Base-by-base conservation (phyloP, 2,888 invertebrate species). In the Myopa testacea region DNA sequence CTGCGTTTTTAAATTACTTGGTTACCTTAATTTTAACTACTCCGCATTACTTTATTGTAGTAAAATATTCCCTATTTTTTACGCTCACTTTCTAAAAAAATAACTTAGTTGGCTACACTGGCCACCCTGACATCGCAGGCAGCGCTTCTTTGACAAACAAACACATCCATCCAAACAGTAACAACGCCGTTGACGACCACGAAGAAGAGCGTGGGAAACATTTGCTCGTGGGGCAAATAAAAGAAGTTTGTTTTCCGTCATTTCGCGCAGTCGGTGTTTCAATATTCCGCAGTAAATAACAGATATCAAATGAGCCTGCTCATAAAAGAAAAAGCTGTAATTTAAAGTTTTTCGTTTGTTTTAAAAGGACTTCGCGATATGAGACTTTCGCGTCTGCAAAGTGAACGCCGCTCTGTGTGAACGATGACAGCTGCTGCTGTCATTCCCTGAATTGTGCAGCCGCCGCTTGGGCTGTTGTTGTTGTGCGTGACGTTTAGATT, bases 221-320 rank as follows among this genome's bases (percentile, higher is more conserved):
- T 1, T 26, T 45, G 10, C 3, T 45, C 1, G 45, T 10, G 67
- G 72, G 73, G 62, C 67, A 67, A 82, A 84, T 84, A 83, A 84
- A 84, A 85, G 84, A 82, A 81, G 83, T 84, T 84, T 83, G 82
- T 81, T 82, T 82, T 81, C 80, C 81, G 81, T 78, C 81, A 75
- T 81, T 79, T 77, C 80, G 82, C 80, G 83, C 86, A 85, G 85
- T 86, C 84, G 83, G 83, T 85, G 83, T 84, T 85, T 84, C 82
- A 81, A 81, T 83, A 84, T 85, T 83, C 81, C 79, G 78, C 80
- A 78, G 81, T 80, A 79, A 79, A 78, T 81, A 81, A 71, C 80
- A 78, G 70, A 62, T 4, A 62, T 4, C n/a, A 37, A 16, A 12
- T 34, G 16, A 5, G 16, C 34, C 10, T 62, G 1, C 8, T 14